phyloP scores from a whole-genome alignment of 2,797 vertebrate species.

The Diceros bicornis region DNA sequence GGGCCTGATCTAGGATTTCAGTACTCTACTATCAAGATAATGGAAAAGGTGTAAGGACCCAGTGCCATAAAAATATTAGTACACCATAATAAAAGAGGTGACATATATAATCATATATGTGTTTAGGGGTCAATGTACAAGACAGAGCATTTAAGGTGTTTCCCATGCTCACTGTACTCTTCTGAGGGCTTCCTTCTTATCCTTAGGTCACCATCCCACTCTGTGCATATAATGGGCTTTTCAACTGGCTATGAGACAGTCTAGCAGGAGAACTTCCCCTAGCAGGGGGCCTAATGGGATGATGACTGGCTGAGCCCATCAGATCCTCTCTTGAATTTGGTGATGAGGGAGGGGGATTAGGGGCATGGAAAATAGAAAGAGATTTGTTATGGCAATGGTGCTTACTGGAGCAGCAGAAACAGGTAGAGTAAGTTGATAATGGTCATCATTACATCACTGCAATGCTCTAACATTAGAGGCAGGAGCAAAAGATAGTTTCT shows the following conservation, averaged over 20 bases:
- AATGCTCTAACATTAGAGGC: not conserved
- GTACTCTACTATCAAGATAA: not conserved
- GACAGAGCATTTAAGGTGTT: not conserved
- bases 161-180: not conserved
- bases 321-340: not conserved
- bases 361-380: not conserved
- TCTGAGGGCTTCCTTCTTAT: not conserved
- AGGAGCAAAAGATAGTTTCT: constrained; percentile 8
- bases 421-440: not conserved
- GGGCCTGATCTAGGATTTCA: not conserved
- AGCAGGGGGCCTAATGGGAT: not conserved
- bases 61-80: not conserved
- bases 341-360: not conserved
- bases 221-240: not conserved
- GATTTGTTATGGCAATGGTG: not conserved
- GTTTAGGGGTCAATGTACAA: not conserved
- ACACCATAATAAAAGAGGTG: not conserved
- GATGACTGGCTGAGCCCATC: not conserved
- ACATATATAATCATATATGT: not conserved
- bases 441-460: not conserved
- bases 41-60: not conserved
- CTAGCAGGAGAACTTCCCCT: not conserved
- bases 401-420: not conserved
- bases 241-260: not conserved
- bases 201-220: not conserved